Conservation (phyloP, 2,113 vertebrate species). For the Uria aalge region DNA sequence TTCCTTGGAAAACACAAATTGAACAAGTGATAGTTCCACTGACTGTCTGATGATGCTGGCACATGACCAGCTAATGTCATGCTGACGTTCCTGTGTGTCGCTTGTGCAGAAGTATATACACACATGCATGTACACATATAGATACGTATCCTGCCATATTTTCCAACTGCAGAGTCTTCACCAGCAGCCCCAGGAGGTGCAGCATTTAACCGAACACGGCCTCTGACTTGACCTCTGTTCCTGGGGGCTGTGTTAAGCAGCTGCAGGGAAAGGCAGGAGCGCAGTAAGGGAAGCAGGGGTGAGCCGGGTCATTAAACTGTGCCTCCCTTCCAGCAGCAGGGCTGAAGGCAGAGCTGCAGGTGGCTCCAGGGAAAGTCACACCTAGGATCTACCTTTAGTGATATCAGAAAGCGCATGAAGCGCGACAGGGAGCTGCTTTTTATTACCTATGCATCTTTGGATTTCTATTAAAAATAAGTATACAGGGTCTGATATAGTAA, state of each 20-base stretch:
- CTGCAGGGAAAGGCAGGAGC: background rate
- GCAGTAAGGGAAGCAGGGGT: background rate
- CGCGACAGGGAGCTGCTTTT: background rate
- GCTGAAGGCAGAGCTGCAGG: background rate
- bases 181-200: background rate
- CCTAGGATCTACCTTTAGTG: background rate
- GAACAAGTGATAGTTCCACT: background rate
- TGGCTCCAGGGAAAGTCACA: background rate
- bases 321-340: background rate
- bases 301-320: background rate
- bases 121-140: rapidly evolving
- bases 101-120: background rate
- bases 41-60: background rate
- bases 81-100: rapidly evolving
- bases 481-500: background rate
- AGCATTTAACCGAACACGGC: background rate
- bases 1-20: background rate
- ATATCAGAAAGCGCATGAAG: background rate
- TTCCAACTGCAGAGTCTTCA: background rate
- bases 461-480: background rate
- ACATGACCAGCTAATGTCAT: background rate
- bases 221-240: background rate
- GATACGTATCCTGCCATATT: rapidly evolving
- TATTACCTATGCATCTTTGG: background rate
- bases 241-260: background rate